Evolutionary conservation across 2,797 vertebrate species (phyloP), one percentile per base, ranked within the genome.

Genomic region (Brachyrhaphis roseni): DNA sequence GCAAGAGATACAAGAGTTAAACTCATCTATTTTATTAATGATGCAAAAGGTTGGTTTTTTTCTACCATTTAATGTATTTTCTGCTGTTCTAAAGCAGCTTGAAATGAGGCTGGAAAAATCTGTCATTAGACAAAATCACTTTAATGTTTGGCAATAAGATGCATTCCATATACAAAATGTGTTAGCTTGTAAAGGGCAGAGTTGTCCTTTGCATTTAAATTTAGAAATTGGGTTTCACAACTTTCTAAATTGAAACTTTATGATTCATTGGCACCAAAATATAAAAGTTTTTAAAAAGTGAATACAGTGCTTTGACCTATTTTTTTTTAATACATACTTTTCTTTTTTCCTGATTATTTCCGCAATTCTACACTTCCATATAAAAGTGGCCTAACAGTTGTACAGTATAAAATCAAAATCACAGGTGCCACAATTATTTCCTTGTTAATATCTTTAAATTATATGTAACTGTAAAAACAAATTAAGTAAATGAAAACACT

Each of bases 101-200:
- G 4, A 76, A 82, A 82, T 86, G 16, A 76, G 46, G n/a, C 51
- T 8, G 57, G 79, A 83, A 72, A 78, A 78, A 81, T 57, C 13
- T 4, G 15, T 57, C 31, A 77, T 82, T 79, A 8, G 51, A 68
- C 16, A 76, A 82, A 79, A 82, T 28, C 0, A 53, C 78, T 43
- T 36, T 8, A 78, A 6, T 57, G 2, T 76, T 73, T 73, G 3
- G 73, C 36, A 76, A 34, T 77, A 46, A 78, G 81, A 77, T 15
- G 47, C 72, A 77, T 47, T 79, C 31, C 26, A 75, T 20, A 26
- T 18, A 49, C 39, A 64, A 80, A 75, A 74, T 75, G 11, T 64
- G 36, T 18, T 66, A 41, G 2, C 31, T 82, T 84, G 75, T 18
- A 78, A 86, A 84, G 36, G 55, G 23, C 73, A 82, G 2, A 64